Evolutionary conservation across 2,113 vertebrate genomes (phyloP), one percentile per base, ranked within the genome.

Genomic region (Gila orcuttii): DNA sequence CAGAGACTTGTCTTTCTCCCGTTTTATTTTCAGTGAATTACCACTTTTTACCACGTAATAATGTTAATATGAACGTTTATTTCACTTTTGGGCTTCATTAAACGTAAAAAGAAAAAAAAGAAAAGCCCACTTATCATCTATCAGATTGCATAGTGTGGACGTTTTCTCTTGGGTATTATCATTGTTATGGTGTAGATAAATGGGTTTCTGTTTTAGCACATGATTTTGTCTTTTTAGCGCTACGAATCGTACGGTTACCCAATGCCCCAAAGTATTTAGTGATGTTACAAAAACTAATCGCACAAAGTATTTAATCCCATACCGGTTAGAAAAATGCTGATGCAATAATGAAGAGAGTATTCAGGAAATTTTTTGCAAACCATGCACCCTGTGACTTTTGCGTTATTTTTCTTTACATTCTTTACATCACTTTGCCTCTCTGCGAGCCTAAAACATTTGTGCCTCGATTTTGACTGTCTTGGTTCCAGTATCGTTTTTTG

Each of bases 381-480:
- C 19, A 57, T 57, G 19, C 55, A 57, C 55, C 55, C 78, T 68
- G 19, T 21, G 55, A 23, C 50, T 79, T 59, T 60, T 21, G 33
- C 47, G 23, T 42, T 74, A 42, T 42, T 73, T 73, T 60, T 78
- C n/a, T 62, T n/a, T 13, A 13, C 6, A 19, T 55, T 23, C 55
- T 57, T 57, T 74, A 6, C n/a, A 15, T 89, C 45, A 25, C 74
- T 92, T 91, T 80, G 86, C 88, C 87, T 92, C 78, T 87, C 83
- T 91, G 93, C 91, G 90, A 83, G 90, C 93, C 93, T 95, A 94
- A 93, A 92, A 89, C 86, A 90, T 82, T 50, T 68, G 79, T 82
- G 79, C 79, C 79, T 84, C 79, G 15, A 85, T 94, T 91, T 90
- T 55, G 11, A 66, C 92, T 12, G 8, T 39, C 55, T 39, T 57